These are phyloP conservation scores for Halichondria panicea DNA, from an alignment of 37 sponge, comb jelly and placozoan species.

Conservation along the genomic window DNA sequence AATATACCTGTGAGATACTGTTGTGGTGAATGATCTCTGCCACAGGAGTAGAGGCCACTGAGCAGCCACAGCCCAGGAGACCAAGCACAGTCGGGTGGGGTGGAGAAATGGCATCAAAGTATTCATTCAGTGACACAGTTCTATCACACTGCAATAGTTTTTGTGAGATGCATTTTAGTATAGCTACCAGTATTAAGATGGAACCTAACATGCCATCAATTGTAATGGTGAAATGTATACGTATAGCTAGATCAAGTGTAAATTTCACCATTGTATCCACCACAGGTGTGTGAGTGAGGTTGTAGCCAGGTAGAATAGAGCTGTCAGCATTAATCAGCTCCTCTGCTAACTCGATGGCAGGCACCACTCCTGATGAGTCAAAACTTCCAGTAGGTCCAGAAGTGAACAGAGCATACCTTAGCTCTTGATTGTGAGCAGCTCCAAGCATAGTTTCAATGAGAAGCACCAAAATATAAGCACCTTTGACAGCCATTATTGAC, in stretches of 20 bases:
- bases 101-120: neutral
- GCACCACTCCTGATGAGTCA: conserved; percentile 14
- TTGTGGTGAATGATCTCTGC: conserved; percentile 6
- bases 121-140: neutral
- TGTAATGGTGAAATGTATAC: too few species aligned
- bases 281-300: neutral
- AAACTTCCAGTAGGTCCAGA: neutral
- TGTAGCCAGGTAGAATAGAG: conserved; percentile 1
- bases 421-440: neutral
- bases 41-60: neutral
- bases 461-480: too few species aligned
- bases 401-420: conserved; percentile 4
- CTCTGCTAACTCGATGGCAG: conserved; percentile 14
- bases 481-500: too few species aligned
- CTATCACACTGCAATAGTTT: neutral
- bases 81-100: neutral
- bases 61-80: conserved; percentile 5
- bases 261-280: neutral
- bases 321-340: neutral
- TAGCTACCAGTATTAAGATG: neutral
- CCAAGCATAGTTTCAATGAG: too few species aligned
- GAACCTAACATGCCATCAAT: neutral
- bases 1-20: conserved; percentile 3
- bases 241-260: too few species aligned
- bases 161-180: neutral